Evolutionary conservation across 2,113 vertebrate genomes (phyloP).

Genomic region (Proterorhinus semilunaris): DNA sequence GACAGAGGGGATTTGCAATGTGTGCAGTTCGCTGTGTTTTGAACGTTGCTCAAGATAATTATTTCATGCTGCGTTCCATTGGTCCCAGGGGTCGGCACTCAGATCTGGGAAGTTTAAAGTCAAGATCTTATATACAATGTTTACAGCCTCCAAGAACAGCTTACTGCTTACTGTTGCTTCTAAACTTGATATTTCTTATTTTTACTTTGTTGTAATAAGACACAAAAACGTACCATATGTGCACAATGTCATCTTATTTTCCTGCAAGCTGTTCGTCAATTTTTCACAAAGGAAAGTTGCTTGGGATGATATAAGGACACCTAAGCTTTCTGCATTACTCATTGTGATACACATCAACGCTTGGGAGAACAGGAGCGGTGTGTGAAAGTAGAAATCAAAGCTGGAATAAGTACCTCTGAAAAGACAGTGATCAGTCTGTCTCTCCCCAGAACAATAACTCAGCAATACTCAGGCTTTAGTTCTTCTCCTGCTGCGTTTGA

Average conservation of each 20-base stretch:
- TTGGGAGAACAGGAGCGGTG: slow-evolving; percentile 11
- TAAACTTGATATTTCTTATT: too few species aligned
- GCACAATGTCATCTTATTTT: neutral
- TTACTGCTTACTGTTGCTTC: too few species aligned
- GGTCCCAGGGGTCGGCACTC: too few species aligned
- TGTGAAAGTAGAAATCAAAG: slow-evolving; percentile 45
- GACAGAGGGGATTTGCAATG: too few species aligned
- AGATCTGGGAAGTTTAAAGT: too few species aligned
- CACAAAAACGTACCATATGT: neutral
- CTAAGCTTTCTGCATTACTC: slow-evolving; percentile 21
- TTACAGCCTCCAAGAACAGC: too few species aligned
- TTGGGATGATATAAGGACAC: slow-evolving; percentile 37
- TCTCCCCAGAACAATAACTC: slow-evolving; percentile 35
- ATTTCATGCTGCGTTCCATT: too few species aligned
- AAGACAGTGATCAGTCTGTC: slow-evolving; percentile 40
- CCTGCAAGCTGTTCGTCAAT: slow-evolving; percentile 16
- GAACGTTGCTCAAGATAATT: too few species aligned
- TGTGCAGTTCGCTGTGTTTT: too few species aligned
- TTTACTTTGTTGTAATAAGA: neutral
- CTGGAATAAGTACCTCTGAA: slow-evolving; percentile 44
- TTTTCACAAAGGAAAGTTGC: slow-evolving; percentile 18
- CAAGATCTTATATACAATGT: too few species aligned
- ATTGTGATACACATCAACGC: slow-evolving; percentile 35
- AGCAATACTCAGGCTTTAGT: slow-evolving; percentile 15
- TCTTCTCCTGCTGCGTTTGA: slow-evolving; percentile 27